Conservation (phyloP, 2,888 invertebrate genomes). For the Patella pellucida region DNA sequence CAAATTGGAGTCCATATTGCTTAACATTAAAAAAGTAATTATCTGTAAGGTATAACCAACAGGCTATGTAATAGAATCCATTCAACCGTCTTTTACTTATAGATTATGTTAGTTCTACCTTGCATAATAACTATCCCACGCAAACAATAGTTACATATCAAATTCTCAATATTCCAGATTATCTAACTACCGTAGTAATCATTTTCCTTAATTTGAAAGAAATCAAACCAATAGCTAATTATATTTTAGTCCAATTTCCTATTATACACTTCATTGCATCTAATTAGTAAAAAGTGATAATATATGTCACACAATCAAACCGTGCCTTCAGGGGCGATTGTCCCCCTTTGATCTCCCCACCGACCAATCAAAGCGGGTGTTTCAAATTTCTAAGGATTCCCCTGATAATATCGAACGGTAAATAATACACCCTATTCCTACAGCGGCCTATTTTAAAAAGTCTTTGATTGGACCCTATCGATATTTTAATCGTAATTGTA, state of each 20-base stretch:
- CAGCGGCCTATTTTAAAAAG: conserved; percentile 3
- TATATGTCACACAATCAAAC: conserved; percentile 12
- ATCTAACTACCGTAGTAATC: neutral
- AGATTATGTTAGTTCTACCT: too few species aligned
- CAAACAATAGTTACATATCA: too few species aligned
- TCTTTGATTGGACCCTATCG: neutral
- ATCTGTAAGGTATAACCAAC: too few species aligned
- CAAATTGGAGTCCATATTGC: too few species aligned
- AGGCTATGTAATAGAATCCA: too few species aligned
- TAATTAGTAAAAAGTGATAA: conserved; percentile 20
- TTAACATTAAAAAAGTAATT: too few species aligned
- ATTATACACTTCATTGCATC: conserved; percentile 26
- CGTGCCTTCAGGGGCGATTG: neutral
- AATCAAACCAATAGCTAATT: conserved; percentile 22
- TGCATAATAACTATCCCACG: too few species aligned
- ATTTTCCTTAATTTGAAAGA: neutral
- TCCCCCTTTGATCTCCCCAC: neutral
- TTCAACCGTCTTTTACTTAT: too few species aligned
- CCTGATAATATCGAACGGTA: conserved; percentile 10
- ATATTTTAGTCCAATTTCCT: conserved; percentile 25
- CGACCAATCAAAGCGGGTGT: neutral
- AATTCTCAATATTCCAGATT: too few species aligned
- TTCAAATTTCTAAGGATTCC: conserved; percentile 1
- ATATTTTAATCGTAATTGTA: conserved; percentile 3
- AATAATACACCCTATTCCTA: neutral